Conservation (phyloP, 1,140 invertebrate genomes). For the Halotydeus destructor region DNA sequence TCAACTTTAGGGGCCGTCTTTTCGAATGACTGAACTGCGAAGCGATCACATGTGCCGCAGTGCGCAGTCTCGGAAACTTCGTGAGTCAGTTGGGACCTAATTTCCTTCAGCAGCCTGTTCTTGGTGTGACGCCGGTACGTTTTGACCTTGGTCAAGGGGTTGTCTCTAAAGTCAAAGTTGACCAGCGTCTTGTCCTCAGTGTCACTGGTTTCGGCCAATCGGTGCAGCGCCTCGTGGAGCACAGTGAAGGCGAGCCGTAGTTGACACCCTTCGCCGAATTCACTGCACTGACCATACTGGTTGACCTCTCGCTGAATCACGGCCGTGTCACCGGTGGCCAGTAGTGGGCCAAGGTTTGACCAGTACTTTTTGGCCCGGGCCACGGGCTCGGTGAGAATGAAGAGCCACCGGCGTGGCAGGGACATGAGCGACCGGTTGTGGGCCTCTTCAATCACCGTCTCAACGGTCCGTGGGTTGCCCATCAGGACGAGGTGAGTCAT, state of each 20-base stretch:
- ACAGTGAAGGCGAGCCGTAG: constrained; percentile 3
- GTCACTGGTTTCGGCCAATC: background rate
- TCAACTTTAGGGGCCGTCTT: background rate
- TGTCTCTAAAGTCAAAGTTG: constrained; percentile 8
- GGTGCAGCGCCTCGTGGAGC: background rate
- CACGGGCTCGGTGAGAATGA: constrained; percentile 2
- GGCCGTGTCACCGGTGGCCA: background rate
- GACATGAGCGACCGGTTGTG: background rate
- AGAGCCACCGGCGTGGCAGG: constrained; percentile 1
- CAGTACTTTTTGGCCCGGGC: background rate
- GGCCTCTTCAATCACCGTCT: constrained; percentile 1
- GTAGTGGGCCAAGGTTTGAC: background rate
- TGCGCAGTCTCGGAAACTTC: background rate
- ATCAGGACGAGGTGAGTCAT: constrained; percentile 1
- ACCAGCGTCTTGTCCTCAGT: too few species aligned
- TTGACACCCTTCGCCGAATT: constrained; percentile 9
- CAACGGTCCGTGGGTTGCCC: background rate
- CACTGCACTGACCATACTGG: constrained; percentile 2
- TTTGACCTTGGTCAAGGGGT: background rate
- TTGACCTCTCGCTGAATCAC: constrained; percentile 1
- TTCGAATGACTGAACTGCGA: constrained; percentile 6
- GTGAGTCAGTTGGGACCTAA: background rate
- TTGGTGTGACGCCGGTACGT: constrained; percentile 5
- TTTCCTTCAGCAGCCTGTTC: background rate
- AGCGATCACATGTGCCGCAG: constrained; percentile 12